Base-by-base conservation (phyloP, 1,140 invertebrate species). In the Periplaneta americana region DNA sequence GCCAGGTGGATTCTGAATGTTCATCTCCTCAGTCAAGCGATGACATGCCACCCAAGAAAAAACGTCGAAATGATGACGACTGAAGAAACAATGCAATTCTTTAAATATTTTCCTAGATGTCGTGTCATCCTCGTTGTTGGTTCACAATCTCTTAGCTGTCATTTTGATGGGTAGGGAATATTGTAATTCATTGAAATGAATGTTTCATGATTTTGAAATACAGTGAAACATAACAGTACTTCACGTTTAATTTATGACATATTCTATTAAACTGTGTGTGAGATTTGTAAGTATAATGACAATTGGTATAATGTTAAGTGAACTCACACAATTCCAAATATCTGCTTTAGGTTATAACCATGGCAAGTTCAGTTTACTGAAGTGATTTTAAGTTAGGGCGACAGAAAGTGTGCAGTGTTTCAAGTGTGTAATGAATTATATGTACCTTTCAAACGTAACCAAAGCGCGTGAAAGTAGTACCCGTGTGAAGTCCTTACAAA, bases 1-100 rank as follows among this genome's bases (percentile, higher is more conserved):
- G 80, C 28, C 83, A 84, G 74, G 79, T 83, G 22, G 83, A 83
- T 48, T 82, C 81, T 15, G 83, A 82, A 76, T 39, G 81, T 34
- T 81, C 81, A 74, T 75, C 80, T 35, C 77, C 35, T 6, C 80
- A 74, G 18, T 34, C 75, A 10, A 75, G 66, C 74, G 82, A 82
- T 31, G 82, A 82, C 32, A 34, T 18, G 11, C 82, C 82, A n/a
- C 57, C 82, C 18, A 82, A 82, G 79, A 82, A 82, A 75, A 37
- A 78, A 15, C 78, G 79, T 31, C 78, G 74, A n/a, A 75, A 75
- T 34, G 82, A 39, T 28, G 79, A 82, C 37, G 77, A 78, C 35
- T 78, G 77, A 78, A 78, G 34, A n/a, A 34, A 66, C n/a, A 28
- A n/a, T 66, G 48, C 48, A 28, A n/a, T 66, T 66, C n/a, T 66